Evolutionary conservation across 1,140 invertebrate species (phyloP).

Genomic region (Drosophila teissieri): DNA sequence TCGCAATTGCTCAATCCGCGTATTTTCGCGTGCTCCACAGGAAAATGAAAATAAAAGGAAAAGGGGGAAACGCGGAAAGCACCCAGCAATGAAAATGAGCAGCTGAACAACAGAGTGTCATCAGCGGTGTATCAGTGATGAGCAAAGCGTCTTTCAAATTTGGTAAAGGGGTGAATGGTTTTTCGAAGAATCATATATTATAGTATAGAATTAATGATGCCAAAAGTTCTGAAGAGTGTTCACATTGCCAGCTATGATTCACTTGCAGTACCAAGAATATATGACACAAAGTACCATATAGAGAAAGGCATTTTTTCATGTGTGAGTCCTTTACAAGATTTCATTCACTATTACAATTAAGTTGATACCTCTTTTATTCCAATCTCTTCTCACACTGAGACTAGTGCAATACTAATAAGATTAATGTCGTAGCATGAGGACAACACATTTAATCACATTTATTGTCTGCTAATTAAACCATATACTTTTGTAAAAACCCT

Average conservation of each 20-base stretch:
- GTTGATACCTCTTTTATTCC: no score
- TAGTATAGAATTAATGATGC: conserved; percentile 29
- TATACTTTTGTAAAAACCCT: no score
- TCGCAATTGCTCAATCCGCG: conserved; percentile 77
- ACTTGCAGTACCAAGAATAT: conserved; percentile 12
- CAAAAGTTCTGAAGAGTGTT: neutral
- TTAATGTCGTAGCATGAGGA: no score
- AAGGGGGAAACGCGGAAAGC: conserved; percentile 17
- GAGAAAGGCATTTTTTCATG: no score
- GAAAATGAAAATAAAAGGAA: conserved; percentile 22
- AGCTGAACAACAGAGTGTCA: conserved; percentile 23
- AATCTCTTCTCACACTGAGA: no score
- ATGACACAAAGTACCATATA: neutral
- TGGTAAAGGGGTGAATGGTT: conserved; percentile 10
- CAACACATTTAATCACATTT: no score
- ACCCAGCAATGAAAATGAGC: conserved; percentile 26
- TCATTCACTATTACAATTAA: neutral
- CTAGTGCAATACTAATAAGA: no score
- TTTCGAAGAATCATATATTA: conserved; percentile 17
- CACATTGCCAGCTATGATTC: conserved; percentile 5
- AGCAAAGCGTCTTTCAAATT: conserved; percentile 12
- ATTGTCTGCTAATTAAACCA: no score
- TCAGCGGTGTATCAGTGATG: conserved; percentile 33
- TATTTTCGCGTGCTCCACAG: conserved; percentile 63
- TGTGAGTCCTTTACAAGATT: no score